phyloP scores from a whole-genome alignment of 2,797 vertebrate genomes.

The Enteromius fasciolatus region DNA sequence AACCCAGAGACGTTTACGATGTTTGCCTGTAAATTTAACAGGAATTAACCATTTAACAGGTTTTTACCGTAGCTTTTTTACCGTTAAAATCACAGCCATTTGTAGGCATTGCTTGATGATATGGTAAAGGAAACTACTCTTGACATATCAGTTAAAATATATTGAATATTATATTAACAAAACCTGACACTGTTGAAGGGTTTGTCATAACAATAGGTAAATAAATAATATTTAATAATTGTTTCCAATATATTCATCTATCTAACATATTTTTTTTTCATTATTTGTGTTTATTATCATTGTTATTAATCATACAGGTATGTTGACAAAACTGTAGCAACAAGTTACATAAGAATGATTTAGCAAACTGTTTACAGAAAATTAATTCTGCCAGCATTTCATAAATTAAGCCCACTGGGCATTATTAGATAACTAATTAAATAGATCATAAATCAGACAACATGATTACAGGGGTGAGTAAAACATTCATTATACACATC shows the following conservation, averaged over 20 bases:
- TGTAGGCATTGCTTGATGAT: neutral
- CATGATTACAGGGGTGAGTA: slow-evolving; percentile 21
- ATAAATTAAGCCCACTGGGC: slow-evolving; percentile 23
- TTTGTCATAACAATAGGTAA: neutral
- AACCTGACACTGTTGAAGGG: neutral
- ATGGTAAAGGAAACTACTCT: neutral
- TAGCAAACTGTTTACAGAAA: neutral
- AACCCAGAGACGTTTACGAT: too few species aligned
- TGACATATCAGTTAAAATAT: neutral
- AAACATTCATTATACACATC: slow-evolving; percentile 16
- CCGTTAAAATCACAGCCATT: too few species aligned
- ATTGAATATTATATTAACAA: slow-evolving; percentile 1
- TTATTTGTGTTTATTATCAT: too few species aligned
- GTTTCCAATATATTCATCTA: neutral
- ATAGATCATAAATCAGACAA: slow-evolving; percentile 15
- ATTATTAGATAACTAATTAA: slow-evolving; percentile 24
- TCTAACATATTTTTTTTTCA: neutral
- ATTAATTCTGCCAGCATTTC: neutral
- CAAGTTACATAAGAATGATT: neutral
- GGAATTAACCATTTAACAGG: too few species aligned
- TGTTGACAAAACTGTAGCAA: neutral
- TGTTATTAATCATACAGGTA: neutral
- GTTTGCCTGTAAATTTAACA: too few species aligned
- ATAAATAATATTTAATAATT: neutral
- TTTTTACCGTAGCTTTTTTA: too few species aligned